Evolutionary conservation across 2,888 invertebrate species (phyloP).

Genomic region (Pristionchus arcanus): DNA sequence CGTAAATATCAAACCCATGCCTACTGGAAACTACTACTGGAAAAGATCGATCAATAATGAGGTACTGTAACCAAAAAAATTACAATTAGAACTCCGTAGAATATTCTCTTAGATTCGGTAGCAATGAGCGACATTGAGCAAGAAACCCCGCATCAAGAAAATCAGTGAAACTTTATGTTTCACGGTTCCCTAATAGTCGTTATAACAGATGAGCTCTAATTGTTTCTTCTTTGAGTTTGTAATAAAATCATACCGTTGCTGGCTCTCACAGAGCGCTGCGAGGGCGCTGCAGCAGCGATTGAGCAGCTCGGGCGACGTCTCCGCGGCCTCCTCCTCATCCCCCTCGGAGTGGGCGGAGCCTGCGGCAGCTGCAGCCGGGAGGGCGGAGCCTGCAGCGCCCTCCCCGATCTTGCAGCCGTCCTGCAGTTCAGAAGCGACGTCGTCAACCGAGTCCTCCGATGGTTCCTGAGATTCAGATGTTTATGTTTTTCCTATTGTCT

Average conservation of each 20-base stretch:
- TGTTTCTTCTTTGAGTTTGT: too few relatives aligned
- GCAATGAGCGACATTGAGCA: too few relatives aligned
- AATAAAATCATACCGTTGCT: constrained; percentile 40
- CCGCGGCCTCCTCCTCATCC: not conserved
- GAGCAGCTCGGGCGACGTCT: constrained; percentile 22
- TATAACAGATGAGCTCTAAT: too few relatives aligned
- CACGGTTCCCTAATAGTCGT: not conserved
- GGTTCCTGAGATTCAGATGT: not conserved
- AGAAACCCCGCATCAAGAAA: too few relatives aligned
- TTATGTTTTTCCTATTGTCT: not conserved
- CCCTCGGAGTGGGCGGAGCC: not conserved
- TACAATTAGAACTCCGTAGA: too few relatives aligned
- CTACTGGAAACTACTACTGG: too few relatives aligned
- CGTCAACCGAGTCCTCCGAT: constrained; percentile 11
- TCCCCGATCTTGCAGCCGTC: constrained; percentile 1
- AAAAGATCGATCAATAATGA: too few relatives aligned
- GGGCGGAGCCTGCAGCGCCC: not conserved
- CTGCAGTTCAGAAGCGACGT: not conserved
- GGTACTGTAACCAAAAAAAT: too few relatives aligned
- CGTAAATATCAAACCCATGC: not conserved
- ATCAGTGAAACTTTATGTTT: too few relatives aligned
- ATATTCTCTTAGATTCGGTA: not conserved
- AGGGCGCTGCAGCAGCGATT: constrained; percentile 48
- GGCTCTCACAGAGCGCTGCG: constrained; percentile 41
- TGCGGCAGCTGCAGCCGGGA: not conserved